Evolutionary conservation across 2,113 vertebrate genomes (phyloP).

Genomic region (Hipposideros armiger): DNA sequence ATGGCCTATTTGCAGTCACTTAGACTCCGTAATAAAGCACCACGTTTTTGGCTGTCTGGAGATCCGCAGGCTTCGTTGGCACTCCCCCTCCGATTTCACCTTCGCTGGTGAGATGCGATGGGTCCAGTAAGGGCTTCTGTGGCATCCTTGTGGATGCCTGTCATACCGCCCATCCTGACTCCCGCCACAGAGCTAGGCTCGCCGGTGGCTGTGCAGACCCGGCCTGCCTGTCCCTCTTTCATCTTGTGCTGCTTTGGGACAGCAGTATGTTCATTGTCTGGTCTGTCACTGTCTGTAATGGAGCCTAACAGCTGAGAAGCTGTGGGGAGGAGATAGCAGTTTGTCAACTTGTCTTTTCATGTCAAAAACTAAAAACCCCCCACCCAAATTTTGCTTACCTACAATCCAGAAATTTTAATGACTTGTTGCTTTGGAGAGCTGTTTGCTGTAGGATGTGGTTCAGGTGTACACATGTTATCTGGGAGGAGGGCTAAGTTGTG

Average conservation of each 20-base stretch:
- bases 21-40: slow-evolving; percentile 73
- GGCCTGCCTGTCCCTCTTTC: background rate
- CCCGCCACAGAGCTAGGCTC: background rate
- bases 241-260: background rate
- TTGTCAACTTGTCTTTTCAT: background rate
- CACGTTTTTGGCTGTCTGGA: slow-evolving; percentile 62
- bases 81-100: slow-evolving; percentile 71
- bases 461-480: background rate
- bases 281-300: background rate
- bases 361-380: background rate
- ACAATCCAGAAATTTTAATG: background rate
- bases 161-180: background rate
- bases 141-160: background rate
- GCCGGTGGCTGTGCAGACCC: background rate
- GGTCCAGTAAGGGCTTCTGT: slow-evolving; percentile 28
- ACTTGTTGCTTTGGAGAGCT: background rate
- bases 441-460: background rate
- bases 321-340: background rate
- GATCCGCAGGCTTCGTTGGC: background rate
- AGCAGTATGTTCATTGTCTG: background rate
- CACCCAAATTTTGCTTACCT: background rate
- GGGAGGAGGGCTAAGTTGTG: background rate
- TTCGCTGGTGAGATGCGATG: slow-evolving; percentile 44
- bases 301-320: background rate
- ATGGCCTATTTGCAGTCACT: slow-evolving; percentile 81